Percentiles rank a stretch among this genome's conserved stretches.
Conservation (phyloP, 1,140 invertebrate species). For the Rhagoletis pomonella region DNA sequence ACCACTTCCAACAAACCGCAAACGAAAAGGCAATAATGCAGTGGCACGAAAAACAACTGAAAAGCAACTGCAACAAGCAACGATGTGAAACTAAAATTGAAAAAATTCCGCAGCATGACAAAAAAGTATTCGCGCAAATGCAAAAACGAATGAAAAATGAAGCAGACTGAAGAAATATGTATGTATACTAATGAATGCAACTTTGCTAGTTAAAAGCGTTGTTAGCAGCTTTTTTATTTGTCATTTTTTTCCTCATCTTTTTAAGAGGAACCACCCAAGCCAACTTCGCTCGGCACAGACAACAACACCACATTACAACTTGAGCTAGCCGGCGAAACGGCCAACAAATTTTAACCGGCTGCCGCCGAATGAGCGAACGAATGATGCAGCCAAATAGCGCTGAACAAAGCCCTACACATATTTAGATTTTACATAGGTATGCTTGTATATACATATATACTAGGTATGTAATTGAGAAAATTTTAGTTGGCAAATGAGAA, state of each 20-base stretch:
- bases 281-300: conserved; percentile 9
- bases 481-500: background rate
- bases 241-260: too few relatives aligned
- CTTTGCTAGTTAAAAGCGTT: conserved; percentile 33
- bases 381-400: background rate
- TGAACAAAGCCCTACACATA: background rate
- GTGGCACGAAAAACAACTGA: background rate
- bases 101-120: conserved; percentile 10
- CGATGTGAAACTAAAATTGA: conserved; percentile 5
- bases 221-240: background rate
- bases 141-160: conserved; percentile 7
- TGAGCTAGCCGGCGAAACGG: conserved; percentile 25
- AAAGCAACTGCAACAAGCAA: background rate
- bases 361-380: background rate
- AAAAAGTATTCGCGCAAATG: background rate
- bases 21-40: conserved; percentile 3
- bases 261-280: conserved; percentile 3
- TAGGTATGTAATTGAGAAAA: background rate
- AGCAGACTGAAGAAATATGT: background rate
- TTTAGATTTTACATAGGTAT: background rate
- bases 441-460: background rate
- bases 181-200: conserved; percentile 44
- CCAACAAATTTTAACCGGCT: background rate
- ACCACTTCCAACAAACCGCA: conserved; percentile 29
- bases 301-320: background rate